phyloP scores from a whole-genome alignment of 2,113 vertebrate species.

The Gavia stellata region DNA sequence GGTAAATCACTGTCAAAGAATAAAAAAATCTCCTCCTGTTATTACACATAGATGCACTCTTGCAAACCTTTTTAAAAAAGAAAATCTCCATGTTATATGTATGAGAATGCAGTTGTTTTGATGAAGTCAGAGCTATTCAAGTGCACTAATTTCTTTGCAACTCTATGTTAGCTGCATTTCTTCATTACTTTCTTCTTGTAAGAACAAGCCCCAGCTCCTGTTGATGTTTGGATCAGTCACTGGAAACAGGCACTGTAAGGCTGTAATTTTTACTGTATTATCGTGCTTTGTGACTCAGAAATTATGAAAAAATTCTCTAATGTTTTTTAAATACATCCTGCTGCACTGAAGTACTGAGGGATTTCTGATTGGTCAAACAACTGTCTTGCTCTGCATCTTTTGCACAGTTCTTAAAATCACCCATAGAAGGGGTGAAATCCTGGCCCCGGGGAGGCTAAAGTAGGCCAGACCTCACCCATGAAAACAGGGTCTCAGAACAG shows the following conservation, averaged over 20 bases:
- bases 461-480: not conserved
- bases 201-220: not conserved
- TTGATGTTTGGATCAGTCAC: not conserved
- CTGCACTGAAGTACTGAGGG: not conserved
- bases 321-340: not conserved
- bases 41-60: not conserved
- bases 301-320: not conserved
- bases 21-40: not conserved
- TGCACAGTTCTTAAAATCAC: not conserved
- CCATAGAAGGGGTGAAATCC: not conserved
- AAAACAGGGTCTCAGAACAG: not conserved
- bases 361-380: not conserved
- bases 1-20: not conserved
- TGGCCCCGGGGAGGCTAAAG: not conserved
- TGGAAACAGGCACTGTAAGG: not conserved
- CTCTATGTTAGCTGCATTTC: not conserved
- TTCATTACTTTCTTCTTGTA: not conserved
- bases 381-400: not conserved
- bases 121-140: not conserved
- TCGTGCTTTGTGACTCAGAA: not conserved
- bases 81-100: not conserved
- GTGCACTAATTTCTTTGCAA: not conserved
- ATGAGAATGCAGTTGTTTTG: conserved; percentile 8
- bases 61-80: not conserved
- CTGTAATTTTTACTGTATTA: not conserved